Evolutionary conservation across 2,113 vertebrate genomes (phyloP).

Genomic region (Oxyruncus cristatus): DNA sequence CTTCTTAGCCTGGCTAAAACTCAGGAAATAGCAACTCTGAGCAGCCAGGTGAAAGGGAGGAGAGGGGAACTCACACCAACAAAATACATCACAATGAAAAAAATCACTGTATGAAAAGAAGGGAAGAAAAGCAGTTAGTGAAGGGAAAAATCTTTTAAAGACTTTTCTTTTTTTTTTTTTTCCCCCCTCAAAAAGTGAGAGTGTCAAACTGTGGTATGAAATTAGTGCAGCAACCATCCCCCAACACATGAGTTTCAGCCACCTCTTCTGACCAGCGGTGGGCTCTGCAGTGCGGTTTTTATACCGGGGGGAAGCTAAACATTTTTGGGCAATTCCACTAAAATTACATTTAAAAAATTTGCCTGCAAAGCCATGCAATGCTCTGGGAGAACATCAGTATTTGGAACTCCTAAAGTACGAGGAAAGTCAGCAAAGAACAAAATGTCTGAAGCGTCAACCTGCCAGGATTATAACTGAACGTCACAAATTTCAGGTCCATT

Average conservation of each 20-base stretch:
- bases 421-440: slow-evolving; percentile 13
- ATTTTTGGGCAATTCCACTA: background rate
- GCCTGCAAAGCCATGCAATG: background rate
- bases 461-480: slow-evolving; percentile 12
- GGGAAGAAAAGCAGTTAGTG: background rate
- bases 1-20: background rate
- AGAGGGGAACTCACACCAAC: background rate
- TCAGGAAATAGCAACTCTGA: background rate
- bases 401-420: background rate
- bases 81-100: background rate
- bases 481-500: slow-evolving; percentile 44
- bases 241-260: background rate
- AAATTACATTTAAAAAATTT: background rate
- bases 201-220: background rate
- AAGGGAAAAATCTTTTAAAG: background rate
- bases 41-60: background rate
- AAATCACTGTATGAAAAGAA: background rate
- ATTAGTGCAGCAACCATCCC: background rate
- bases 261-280: background rate
- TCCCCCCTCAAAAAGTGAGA: background rate
- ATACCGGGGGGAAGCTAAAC: background rate
- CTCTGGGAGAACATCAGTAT: background rate
- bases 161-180: background rate
- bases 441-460: slow-evolving; percentile 35
- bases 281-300: rapidly evolving